These are phyloP conservation scores for Nomada ferruginata DNA, from an alignment of 2,888 invertebrate species.

Conservation along the genomic window DNA sequence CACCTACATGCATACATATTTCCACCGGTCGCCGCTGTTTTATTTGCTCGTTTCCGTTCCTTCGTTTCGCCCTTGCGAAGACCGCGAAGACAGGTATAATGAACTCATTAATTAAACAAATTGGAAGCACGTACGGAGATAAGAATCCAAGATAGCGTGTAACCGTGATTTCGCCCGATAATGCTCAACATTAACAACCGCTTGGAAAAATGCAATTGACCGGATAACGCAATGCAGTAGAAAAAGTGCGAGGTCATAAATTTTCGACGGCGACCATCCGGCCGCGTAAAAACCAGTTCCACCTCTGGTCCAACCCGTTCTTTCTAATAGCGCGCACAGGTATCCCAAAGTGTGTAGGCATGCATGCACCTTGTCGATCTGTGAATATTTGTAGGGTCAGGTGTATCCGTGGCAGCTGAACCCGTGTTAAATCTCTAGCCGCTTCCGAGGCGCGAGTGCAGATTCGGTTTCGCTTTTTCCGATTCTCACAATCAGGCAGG, in stretches of 20 bases:
- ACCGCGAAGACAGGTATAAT: background rate
- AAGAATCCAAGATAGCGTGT: background rate
- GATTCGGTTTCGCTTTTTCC: constrained; percentile 64
- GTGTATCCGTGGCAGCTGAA: background rate
- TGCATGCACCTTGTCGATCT: background rate
- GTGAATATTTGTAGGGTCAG: background rate
- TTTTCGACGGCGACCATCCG: too few relatives aligned
- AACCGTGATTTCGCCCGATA: background rate
- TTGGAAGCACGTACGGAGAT: background rate
- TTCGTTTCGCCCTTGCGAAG: background rate
- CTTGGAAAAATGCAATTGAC: background rate
- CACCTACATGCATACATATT: background rate
- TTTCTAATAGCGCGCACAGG: background rate
- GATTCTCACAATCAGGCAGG: constrained; percentile 56
- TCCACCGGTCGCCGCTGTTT: background rate
- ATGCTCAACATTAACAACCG: background rate
- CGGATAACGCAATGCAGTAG: too few relatives aligned
- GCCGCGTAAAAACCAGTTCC: background rate
- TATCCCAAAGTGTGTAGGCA: background rate
- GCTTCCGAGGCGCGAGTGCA: constrained; percentile 10
- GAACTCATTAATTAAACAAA: constrained; percentile 2
- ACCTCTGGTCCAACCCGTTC: background rate
- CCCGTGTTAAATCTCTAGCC: constrained; percentile 8
- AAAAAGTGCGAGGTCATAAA: too few relatives aligned
- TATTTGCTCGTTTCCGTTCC: background rate